Evolutionary conservation across 2,797 vertebrate genomes (phyloP), one percentile per base, ranked within the genome.

Genomic region (Champsocephalus gunnari): DNA sequence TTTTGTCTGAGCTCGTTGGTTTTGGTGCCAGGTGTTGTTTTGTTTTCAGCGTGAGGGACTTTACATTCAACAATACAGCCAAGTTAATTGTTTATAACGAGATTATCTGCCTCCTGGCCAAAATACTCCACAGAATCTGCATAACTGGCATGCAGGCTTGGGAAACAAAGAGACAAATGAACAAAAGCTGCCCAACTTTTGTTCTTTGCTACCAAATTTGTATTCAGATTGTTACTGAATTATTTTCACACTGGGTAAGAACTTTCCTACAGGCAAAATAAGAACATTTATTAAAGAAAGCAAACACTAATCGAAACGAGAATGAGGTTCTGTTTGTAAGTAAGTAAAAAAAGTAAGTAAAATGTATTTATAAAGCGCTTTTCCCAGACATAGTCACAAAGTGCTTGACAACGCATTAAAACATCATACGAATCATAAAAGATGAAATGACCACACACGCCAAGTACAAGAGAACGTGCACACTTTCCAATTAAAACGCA

Each of bases 51-150:
- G 64, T 74, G 62, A 80, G 79, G 71, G 66, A 77, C 75, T 89
- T 89, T 87, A 84, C 66, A 73, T 80, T 86, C 74, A 84, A 89
- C 84, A 91, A 88, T 88, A 84, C 81, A 83, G 68, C 80, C 58
- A n/a, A 82, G 79, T 71, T 85, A 82, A 90, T 91, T 92, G 87
- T 90, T 82, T 75, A 59, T 87, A 92, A 91, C 86, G 73, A 91
- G 89, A 92, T 90, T 92, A 85, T 83, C 67, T 85, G 76, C 83
- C 69, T 81, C 72, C 82, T 84, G 82, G 88, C 88, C 89, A 90
- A 89, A 90, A 81, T 80, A 51, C 81, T 50, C 75, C 55, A 69
- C 70, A 64, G 56, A 83, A 91, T 93, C 86, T 88, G 86, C 82
- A 91, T 89, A 89, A 89, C 90, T 91, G 89, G 91, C 91, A 89